Evolutionary conservation across 2,113 vertebrate genomes (phyloP), one percentile per base, ranked within the genome.

Genomic region (Neodon shergylaensis): DNA sequence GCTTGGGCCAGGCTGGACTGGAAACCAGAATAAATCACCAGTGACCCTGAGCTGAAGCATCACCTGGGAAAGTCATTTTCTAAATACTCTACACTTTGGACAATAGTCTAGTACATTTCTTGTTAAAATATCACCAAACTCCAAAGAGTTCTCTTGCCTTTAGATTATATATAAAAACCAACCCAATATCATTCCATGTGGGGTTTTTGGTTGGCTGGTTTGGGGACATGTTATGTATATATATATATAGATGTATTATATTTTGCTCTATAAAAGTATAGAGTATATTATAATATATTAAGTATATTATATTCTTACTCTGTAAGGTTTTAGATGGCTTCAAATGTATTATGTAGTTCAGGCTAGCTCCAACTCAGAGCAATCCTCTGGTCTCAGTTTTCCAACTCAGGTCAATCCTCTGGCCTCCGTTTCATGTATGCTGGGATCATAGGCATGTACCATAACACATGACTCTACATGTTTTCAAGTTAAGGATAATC

Each of bases 11-110:
- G 74, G 94, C 19, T 31, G 36, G 90, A 95, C 87, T 66, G 90
- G 91, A 95, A 97, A 95, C 79, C 78, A 74, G 78, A 97, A 94
- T 93, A 95, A 96, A 88, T 96, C 94, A 97, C 44, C 91, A 63
- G 28, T 58, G 44, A 72, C 74, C 86, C 93, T 94, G 86, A 13
- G 5, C 95, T 94, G 82, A 96, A 97, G 0, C 0, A 92, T 82
- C 79, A 74, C 52, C 13, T 58, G 76, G 91, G 58, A 94, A 94
- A 96, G 36, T 47, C 83, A 90, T 74, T 96, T 96, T 97, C 95
- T 94, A 95, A 95, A 97, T 74, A 89, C 87, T 82, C 88, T 95
- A 88, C 87, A 87, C 49, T 77, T 77, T 94, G 70, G 85, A 74
- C 28, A 36, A 21, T n/a, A 21, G 39, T 78, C 79, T 49, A 73